Conservation (phyloP, 1,140 invertebrate genomes). For the Bombus sibiricus region DNA sequence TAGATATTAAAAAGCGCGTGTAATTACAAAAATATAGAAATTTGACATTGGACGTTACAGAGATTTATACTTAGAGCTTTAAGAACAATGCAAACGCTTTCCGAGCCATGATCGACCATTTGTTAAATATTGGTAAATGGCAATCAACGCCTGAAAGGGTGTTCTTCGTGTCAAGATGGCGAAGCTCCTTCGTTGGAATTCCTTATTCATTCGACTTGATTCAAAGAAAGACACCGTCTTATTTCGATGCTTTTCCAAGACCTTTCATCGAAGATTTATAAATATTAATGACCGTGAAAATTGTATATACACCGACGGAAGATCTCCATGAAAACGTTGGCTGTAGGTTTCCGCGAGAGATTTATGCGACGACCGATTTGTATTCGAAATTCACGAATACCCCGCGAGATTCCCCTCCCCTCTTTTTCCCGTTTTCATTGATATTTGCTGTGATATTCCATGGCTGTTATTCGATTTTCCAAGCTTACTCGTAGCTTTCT, state of each 20-base stretch:
- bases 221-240: conserved; percentile 7
- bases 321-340: conserved; percentile 35
- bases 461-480: conserved; percentile 15
- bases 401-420: not conserved
- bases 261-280: conserved; percentile 23
- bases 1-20: too few species aligned
- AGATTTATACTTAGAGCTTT: not conserved
- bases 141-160: not conserved
- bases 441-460: conserved; percentile 35
- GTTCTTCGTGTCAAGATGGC: not conserved
- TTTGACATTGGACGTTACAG: too few species aligned
- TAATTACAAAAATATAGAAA: too few species aligned
- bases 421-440: conserved; percentile 21
- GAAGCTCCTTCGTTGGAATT: not conserved
- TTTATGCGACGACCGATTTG: conserved; percentile 33
- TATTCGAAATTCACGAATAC: conserved; percentile 25
- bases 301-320: conserved; percentile 6
- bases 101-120: too few species aligned
- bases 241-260: conserved; percentile 16
- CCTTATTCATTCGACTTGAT: not conserved
- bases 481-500: conserved; percentile 2
- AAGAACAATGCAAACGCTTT: not conserved
- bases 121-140: not conserved
- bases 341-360: not conserved
- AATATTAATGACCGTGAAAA: conserved; percentile 43